Percentiles rank a stretch among this genome's conserved stretches.
Conservation (phyloP, 30 jellyfish, hydroid and myxozoan genomes). For the Aurelia sp. region DNA sequence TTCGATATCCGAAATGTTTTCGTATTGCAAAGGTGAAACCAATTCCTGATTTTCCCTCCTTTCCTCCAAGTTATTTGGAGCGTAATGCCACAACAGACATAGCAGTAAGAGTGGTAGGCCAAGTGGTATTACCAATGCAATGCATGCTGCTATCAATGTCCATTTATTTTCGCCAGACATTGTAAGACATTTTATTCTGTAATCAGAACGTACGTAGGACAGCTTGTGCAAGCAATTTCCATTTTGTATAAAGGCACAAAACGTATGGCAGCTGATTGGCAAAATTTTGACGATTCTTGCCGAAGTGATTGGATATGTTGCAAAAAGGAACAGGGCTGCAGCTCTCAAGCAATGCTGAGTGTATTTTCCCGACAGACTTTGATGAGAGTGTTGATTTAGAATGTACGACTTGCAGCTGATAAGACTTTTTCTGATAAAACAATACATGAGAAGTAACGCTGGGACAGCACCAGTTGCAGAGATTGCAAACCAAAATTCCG, state of each 20-base stretch:
- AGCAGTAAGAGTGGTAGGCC: conserved; percentile 11
- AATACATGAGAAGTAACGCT: background rate
- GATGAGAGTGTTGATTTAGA: no score
- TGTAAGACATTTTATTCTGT: conserved; percentile 24
- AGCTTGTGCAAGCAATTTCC: conserved; percentile 14
- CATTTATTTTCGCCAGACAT: background rate
- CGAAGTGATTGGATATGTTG: conserved; percentile 45
- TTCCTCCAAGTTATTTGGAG: background rate
- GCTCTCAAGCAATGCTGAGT: conserved; percentile 19
- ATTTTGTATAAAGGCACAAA: conserved; percentile 4
- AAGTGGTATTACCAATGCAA: conserved; percentile 5
- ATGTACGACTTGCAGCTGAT: background rate
- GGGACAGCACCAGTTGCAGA: conserved; percentile 57
- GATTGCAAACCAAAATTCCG: conserved; percentile 43
- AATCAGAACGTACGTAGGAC: conserved; percentile 31
- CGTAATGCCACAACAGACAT: background rate
- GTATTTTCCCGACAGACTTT: background rate
- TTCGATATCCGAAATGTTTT: background rate
- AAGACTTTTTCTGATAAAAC: background rate
- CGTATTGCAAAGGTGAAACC: background rate
- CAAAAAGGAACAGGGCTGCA: conserved; percentile 32
- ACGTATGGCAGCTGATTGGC: conserved; percentile 29
- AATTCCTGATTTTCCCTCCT: background rate
- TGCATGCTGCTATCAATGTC: conserved; percentile 10
- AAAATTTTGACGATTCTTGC: conserved; percentile 14